Percentiles rank a stretch among this genome's conserved stretches.
Conservation (phyloP, 2,113 vertebrate species). For the Microtus pennsylvanicus region DNA sequence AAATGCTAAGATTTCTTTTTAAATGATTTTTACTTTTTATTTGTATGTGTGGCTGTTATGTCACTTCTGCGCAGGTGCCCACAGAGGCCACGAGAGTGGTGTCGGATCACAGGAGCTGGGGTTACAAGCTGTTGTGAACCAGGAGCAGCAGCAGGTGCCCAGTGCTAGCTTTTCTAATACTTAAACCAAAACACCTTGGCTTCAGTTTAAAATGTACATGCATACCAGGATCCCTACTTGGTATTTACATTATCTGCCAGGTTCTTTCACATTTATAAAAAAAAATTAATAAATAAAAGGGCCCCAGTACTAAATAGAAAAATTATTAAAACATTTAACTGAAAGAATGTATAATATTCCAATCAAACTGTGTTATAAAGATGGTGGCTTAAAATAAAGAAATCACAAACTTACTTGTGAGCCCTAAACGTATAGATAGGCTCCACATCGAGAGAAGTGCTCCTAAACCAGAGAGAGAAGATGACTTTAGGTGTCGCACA, state of each 20-base stretch:
- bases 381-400: conserved; percentile 54
- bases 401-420: conserved; percentile 92
- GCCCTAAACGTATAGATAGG: conserved; percentile 99
- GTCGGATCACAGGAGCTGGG: too few species aligned
- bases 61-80: too few species aligned
- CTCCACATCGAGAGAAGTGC: conserved; percentile 97
- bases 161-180: not conserved
- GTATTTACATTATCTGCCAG: conserved; percentile 2
- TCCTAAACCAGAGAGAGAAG: conserved; percentile 89
- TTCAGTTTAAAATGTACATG: not conserved
- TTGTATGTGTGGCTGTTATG: not conserved
- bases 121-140: too few species aligned
- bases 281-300: not conserved
- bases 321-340: not conserved
- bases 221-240: not conserved
- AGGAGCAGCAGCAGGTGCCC: not conserved
- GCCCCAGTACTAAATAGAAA: conserved; percentile 7
- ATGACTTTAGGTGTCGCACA: not conserved
- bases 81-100: too few species aligned
- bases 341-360: conserved; percentile 46
- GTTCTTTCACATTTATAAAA: conserved; percentile 15
- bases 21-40: not conserved
- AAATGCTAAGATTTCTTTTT: not conserved
- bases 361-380: conserved; percentile 14
- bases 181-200: conserved; percentile 15